Conservation (phyloP, 1,140 invertebrate genomes). For the Euglossa dilemma region DNA sequence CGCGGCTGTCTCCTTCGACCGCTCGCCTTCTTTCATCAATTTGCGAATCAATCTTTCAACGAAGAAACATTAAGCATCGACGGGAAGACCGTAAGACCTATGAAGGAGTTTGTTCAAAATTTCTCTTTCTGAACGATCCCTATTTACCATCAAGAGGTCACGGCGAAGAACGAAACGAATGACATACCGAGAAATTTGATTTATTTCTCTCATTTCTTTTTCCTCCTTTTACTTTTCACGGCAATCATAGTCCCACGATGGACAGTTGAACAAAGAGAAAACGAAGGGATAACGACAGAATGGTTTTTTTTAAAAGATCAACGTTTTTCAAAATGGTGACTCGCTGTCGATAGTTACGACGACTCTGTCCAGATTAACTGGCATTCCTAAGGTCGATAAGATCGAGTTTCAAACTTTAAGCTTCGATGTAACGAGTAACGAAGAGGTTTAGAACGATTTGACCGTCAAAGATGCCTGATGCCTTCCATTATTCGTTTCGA, state of each 20-base stretch:
- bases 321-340: background rate
- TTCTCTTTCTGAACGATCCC: background rate
- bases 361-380: background rate
- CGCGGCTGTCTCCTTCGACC: background rate
- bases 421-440: background rate
- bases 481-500: background rate
- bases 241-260: conserved; percentile 30
- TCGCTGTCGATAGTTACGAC: background rate
- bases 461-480: background rate
- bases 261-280: conserved; percentile 6
- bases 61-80: conserved; percentile 60
- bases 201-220: background rate
- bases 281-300: conserved; percentile 16
- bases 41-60: conserved; percentile 30
- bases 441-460: background rate
- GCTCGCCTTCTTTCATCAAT: conserved; percentile 23
- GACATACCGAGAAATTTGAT: background rate
- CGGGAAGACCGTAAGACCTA: conserved; percentile 65
- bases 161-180: conserved; percentile 2
- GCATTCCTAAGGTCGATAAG: background rate
- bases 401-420: background rate
- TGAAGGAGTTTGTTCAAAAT: conserved; percentile 37
- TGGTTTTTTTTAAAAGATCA: too few relatives aligned
- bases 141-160: background rate
- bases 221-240: background rate